Evolutionary conservation across 1,140 invertebrate species (phyloP).

Genomic region (Drosophila bocqueti): DNA sequence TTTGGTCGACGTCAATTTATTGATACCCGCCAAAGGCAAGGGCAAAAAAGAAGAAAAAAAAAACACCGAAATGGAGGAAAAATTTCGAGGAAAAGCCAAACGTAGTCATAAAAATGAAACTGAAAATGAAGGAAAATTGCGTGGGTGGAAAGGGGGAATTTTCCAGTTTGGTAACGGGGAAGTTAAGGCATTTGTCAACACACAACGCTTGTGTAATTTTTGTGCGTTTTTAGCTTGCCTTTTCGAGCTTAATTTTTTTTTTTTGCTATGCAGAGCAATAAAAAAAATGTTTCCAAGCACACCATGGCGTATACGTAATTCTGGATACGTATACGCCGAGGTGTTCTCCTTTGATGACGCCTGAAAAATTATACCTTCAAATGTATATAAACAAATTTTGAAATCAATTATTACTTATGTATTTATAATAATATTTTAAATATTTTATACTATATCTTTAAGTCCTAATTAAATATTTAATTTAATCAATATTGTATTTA

Average conservation of each 20-base stretch:
- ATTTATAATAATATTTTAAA: not conserved
- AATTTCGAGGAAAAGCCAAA: constrained; percentile 29
- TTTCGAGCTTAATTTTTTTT: constrained; percentile 11
- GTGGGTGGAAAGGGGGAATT: not conserved
- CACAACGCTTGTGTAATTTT: constrained; percentile 52
- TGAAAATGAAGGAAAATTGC: constrained; percentile 47
- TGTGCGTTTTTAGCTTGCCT: constrained; percentile 7
- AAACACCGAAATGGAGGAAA: not conserved
- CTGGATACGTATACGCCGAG: constrained; percentile 7
- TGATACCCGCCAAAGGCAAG: constrained; percentile 59
- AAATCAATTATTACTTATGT: not conserved
- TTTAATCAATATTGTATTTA: too few relatives aligned
- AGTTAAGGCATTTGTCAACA: constrained; percentile 64
- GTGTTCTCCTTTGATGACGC: not conserved
- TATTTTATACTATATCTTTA: not conserved
- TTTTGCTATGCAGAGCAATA: not conserved
- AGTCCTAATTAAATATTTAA: too few relatives aligned
- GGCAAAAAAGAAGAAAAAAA: not conserved
- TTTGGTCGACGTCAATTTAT: constrained; percentile 72
- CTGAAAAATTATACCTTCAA: not conserved
- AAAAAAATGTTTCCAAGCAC: not conserved
- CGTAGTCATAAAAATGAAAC: constrained; percentile 60
- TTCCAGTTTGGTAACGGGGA: constrained; percentile 8
- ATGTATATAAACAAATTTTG: not conserved
- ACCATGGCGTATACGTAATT: constrained; percentile 9